Evolutionary conservation across 2,113 vertebrate genomes (phyloP).

Genomic region (Indicator maculatus): DNA sequence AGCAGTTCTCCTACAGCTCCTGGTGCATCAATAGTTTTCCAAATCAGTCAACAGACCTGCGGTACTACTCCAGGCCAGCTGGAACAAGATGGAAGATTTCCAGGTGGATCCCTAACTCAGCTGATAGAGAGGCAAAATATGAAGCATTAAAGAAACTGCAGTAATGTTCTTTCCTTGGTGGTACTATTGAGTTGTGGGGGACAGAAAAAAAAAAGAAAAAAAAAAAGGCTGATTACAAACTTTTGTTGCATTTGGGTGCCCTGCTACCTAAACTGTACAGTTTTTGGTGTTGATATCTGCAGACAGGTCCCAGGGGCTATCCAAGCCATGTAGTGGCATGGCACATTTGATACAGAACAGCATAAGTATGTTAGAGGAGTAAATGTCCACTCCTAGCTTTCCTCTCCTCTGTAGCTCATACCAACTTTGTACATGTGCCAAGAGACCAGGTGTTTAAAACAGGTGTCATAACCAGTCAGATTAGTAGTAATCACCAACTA

Average conservation of each 20-base stretch:
- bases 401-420: background rate
- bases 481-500: background rate
- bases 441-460: background rate
- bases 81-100: background rate
- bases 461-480: background rate
- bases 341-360: background rate
- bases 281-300: background rate
- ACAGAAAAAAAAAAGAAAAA: background rate
- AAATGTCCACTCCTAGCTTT: background rate
- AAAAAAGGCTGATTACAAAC: conserved; percentile 16
- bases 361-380: background rate
- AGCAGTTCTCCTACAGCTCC: background rate
- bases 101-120: background rate
- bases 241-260: background rate
- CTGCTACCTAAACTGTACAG: background rate
- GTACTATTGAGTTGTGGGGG: background rate
- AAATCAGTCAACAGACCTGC: background rate
- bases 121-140: background rate
- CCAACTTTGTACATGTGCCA: background rate
- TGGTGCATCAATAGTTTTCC: background rate
- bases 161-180: background rate
- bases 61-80: background rate
- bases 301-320: background rate
- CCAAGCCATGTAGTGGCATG: background rate
- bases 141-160: background rate